Evolutionary conservation across 2,113 vertebrate genomes (phyloP).

Genomic region (Stegastes partitus): DNA sequence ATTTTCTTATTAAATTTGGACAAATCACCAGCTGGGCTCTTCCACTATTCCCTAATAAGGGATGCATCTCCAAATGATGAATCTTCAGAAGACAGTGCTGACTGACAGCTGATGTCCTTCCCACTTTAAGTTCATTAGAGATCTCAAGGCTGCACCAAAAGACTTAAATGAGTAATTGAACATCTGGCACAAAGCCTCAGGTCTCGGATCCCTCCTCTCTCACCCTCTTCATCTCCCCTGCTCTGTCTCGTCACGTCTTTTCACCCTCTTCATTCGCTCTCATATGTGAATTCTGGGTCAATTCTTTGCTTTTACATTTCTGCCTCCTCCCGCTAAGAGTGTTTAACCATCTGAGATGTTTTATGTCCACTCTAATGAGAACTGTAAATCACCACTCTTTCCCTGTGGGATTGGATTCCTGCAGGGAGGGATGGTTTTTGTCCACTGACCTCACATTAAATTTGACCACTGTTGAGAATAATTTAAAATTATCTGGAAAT

Average conservation of each 20-base stretch:
- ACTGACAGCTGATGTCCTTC: constrained; percentile 40
- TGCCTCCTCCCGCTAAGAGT: constrained; percentile 20
- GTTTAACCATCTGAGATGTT: constrained; percentile 44
- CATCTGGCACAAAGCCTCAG: constrained; percentile 28
- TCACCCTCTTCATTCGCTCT: constrained; percentile 26
- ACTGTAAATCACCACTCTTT: constrained; percentile 29
- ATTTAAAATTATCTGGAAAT: constrained; percentile 5
- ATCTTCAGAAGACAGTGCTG: not conserved
- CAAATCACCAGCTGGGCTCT: not conserved
- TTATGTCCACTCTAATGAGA: constrained; percentile 51
- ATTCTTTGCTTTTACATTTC: constrained; percentile 13
- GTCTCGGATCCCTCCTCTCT: not conserved
- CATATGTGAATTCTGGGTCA: not conserved
- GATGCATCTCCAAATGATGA: not conserved
- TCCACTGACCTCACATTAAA: constrained; percentile 15
- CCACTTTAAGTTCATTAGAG: not conserved
- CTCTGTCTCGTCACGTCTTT: constrained; percentile 18
- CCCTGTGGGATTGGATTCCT: not conserved
- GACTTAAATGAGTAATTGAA: constrained; percentile 29
- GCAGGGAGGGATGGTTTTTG: not conserved
- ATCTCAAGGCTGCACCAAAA: not conserved
- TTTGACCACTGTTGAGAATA: constrained; percentile 3
- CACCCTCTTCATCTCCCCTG: constrained; percentile 36
- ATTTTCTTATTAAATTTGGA: constrained; percentile 46
- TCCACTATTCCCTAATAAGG: not conserved